Conservation (phyloP, 2,797 vertebrate genomes). For the Novumbra hubbsi region DNA sequence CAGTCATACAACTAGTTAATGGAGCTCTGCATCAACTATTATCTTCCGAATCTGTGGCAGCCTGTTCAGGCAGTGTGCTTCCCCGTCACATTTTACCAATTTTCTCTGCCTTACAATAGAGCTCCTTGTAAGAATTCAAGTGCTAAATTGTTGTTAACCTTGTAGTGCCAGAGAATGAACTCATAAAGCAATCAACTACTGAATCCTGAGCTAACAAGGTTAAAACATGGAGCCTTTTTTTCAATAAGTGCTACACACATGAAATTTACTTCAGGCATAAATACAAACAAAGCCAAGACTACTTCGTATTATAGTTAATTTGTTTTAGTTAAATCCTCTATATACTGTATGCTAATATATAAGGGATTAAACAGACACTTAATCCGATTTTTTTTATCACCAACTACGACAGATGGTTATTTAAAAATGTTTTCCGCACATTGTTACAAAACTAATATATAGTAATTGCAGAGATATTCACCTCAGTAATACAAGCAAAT, state of each 20-base stretch:
- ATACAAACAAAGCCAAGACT: constrained; percentile 3
- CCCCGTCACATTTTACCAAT: constrained; percentile 4
- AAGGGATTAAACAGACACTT: no score
- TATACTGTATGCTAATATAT: constrained; percentile 21
- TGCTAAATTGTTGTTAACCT: constrained; percentile 8
- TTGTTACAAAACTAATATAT: no score
- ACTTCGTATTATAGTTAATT: neutral
- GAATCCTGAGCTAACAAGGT: constrained; percentile 15
- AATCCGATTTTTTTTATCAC: no score
- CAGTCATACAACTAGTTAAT: neutral
- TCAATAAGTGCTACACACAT: constrained; percentile 11
- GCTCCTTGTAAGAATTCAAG: constrained; percentile 5
- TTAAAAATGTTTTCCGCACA: no score
- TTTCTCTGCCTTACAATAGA: constrained; percentile 7
- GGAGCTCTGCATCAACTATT: neutral
- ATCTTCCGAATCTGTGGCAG: constrained; percentile 5
- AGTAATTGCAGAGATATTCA: no score
- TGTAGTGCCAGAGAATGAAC: constrained; percentile 7
- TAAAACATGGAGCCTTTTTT: constrained; percentile 1
- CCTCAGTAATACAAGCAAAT: no score
- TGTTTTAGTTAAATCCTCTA: constrained; percentile 26
- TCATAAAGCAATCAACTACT: constrained; percentile 14
- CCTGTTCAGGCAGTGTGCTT: neutral
- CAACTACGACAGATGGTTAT: no score
- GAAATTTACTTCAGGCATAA: neutral